A percentile compares a stretch with the other conserved stretches of the same genome.
Conservation (phyloP, 2,888 invertebrate species). For the Aphidius colemani region DNA sequence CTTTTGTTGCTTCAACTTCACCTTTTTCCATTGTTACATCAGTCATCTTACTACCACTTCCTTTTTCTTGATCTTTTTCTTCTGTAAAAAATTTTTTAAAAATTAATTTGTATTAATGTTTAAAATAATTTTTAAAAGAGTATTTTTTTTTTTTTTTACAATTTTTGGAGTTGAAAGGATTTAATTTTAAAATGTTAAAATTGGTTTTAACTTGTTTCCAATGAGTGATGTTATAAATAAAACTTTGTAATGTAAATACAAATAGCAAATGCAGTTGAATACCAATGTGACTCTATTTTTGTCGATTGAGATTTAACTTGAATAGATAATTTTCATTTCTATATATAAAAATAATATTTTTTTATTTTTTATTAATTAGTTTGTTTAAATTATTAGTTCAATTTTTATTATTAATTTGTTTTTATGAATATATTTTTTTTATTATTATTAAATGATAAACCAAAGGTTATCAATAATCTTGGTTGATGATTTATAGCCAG, state of each 20-base stretch:
- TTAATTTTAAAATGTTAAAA: neutral
- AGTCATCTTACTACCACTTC: conserved; percentile 41
- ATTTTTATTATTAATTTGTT: no score
- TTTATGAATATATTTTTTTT: no score
- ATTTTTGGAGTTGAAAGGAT: neutral
- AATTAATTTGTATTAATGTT: conserved; percentile 6
- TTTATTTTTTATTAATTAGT: no score
- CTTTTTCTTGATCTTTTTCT: conserved; percentile 43
- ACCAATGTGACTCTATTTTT: conserved; percentile 51
- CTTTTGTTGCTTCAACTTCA: conserved; percentile 60
- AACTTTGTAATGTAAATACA: conserved; percentile 52
- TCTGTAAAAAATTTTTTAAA: conserved; percentile 35
- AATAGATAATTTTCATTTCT: no score
- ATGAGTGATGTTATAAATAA: conserved; percentile 54
- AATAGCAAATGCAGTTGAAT: conserved; percentile 52
- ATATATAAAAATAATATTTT: no score
- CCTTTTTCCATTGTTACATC: conserved; percentile 58
- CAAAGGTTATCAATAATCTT: no score
- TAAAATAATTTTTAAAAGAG: neutral
- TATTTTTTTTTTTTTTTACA: neutral
- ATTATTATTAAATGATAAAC: no score
- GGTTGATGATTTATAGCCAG: no score
- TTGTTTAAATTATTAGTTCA: no score
- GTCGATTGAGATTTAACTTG: conserved; percentile 39
- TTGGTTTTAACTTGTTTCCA: neutral